Conservation (phyloP, 2,797 vertebrate species). For the Sebastolobus altivelis region DNA sequence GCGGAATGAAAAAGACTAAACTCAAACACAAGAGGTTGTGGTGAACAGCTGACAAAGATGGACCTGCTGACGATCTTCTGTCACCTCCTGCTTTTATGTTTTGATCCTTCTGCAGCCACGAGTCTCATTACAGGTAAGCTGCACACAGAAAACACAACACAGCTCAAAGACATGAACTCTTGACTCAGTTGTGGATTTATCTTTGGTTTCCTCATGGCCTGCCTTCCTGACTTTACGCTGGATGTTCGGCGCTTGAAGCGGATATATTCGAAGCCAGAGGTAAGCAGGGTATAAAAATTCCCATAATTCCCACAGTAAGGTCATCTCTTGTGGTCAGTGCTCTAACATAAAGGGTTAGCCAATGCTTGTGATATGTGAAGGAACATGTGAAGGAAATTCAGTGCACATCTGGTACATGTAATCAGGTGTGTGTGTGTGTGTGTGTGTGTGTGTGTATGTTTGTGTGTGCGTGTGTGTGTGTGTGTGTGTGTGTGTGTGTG, state of each 20-base stretch:
- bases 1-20: slow-evolving; percentile 55
- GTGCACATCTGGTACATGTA: not conserved
- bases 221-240: slow-evolving; percentile 15
- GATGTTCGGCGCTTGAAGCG: slow-evolving; percentile 64
- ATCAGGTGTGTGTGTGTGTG: not conserved
- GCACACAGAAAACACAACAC: slow-evolving; percentile 10
- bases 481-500: slow-evolving; percentile 4
- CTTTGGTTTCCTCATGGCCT: slow-evolving; percentile 41
- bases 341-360: not conserved
- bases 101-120: slow-evolving; percentile 64
- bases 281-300: slow-evolving; percentile 39
- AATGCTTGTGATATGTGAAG: not conserved
- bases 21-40: slow-evolving; percentile 21
- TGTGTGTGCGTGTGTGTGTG: slow-evolving; percentile 3
- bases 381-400: not conserved
- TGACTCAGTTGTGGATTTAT: slow-evolving; percentile 43
- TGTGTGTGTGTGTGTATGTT: not conserved
- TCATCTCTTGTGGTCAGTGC: not conserved
- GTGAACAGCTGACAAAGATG: slow-evolving; percentile 62
- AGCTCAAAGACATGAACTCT: slow-evolving; percentile 1
- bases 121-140: slow-evolving; percentile 80
- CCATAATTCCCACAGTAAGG: not conserved
- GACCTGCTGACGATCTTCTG: slow-evolving; percentile 55
- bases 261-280: slow-evolving; percentile 82
- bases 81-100: slow-evolving; percentile 66